phyloP scores from a whole-genome alignment of 2,888 invertebrate species.

The Torymus aiolomorphi region DNA sequence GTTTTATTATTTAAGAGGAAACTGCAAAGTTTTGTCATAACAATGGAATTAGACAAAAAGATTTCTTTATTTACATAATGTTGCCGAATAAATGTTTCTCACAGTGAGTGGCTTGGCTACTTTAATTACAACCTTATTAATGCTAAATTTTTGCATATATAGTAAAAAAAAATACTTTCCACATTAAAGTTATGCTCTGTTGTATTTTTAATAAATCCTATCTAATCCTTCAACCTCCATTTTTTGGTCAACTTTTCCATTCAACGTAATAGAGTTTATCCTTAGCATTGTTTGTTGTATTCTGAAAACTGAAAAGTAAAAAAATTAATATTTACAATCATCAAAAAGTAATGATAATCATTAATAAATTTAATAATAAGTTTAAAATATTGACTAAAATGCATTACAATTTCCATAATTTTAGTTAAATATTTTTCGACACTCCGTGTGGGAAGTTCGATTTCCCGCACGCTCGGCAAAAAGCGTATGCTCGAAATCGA shows the following conservation, averaged over 20 bases:
- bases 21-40: conserved; percentile 27
- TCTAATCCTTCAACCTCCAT: conserved; percentile 74
- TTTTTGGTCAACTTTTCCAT: conserved; percentile 78
- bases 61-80: conserved; percentile 57
- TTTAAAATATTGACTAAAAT: background rate
- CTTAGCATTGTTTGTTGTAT: conserved; percentile 85
- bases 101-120: conserved; percentile 24
- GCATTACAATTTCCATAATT: no score
- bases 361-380: background rate
- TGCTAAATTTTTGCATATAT: conserved; percentile 5
- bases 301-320: conserved; percentile 77
- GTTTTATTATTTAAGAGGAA: conserved; percentile 38
- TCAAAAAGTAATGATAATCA: background rate
- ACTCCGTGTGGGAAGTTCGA: no score
- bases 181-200: conserved; percentile 30
- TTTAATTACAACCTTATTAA: conserved; percentile 21
- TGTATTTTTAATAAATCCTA: conserved; percentile 66
- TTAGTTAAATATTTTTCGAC: no score
- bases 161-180: conserved; percentile 43
- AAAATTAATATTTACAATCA: conserved; percentile 28
- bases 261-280: conserved; percentile 84
- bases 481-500: no score
- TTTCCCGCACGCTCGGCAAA: no score
- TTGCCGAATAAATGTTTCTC: conserved; percentile 56
- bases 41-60: conserved; percentile 48